phyloP scores from a whole-genome alignment of 2,888 invertebrate species.

The Amiota communis region DNA sequence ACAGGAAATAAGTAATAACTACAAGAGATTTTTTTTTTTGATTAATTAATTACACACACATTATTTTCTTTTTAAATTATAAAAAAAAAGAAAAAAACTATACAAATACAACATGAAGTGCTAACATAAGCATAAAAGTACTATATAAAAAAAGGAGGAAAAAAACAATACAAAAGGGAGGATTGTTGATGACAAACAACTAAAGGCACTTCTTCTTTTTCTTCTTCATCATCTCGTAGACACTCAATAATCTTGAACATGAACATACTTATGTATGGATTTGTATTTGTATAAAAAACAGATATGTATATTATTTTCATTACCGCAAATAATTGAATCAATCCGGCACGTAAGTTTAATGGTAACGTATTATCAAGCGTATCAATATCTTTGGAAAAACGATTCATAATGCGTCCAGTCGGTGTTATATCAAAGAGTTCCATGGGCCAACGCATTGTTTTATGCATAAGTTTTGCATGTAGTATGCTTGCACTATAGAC shows the following conservation, averaged over 20 bases:
- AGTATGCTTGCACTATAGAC: constrained; percentile 77
- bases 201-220: background rate
- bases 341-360: constrained; percentile 67
- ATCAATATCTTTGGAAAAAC: constrained; percentile 79
- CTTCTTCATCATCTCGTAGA: background rate
- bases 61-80: constrained; percentile 4
- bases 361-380: constrained; percentile 76
- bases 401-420: constrained; percentile 81
- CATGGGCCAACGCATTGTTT: constrained; percentile 80
- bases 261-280: too few species aligned
- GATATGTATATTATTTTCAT: constrained; percentile 23
- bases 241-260: background rate
- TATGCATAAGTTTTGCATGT: constrained; percentile 77
- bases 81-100: constrained; percentile 22
- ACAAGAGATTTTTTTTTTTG: constrained; percentile 47
- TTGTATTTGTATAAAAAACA: background rate
- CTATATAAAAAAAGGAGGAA: background rate
- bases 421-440: constrained; percentile 87
- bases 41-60: constrained; percentile 10
- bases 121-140: background rate
- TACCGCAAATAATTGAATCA: constrained; percentile 73
- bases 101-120: background rate
- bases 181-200: background rate
- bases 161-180: background rate
- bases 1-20: constrained; percentile 67